phyloP scores from a whole-genome alignment of 2,113 vertebrate genomes.

The Lethenteron reissneri region DNA sequence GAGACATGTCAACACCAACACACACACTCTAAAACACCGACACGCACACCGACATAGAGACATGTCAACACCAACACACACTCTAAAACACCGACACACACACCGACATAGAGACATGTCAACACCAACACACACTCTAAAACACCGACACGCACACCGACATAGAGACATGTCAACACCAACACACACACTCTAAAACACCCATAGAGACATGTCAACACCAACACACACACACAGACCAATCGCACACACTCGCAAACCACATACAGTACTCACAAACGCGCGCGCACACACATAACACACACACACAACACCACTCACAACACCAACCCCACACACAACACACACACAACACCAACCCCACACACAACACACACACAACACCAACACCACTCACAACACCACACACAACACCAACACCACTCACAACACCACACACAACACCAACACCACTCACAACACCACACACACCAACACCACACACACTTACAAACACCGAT shows the following conservation, averaged over 20 bases:
- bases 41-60: too few species aligned
- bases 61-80: neutral
- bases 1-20: neutral
- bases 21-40: neutral
- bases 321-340: neutral
- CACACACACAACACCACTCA: conserved; percentile 1
- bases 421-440: conserved; percentile 2
- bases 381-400: neutral
- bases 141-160: neutral
- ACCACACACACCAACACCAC: conserved; percentile 3
- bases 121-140: neutral
- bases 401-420: neutral
- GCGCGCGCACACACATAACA: neutral
- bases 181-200: neutral
- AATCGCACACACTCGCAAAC: neutral
- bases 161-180: neutral
- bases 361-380: neutral
- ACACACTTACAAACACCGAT: neutral
- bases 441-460: neutral
- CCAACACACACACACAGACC: neutral
- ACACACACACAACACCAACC: neutral
- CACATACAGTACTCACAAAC: neutral
- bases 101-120: neutral
- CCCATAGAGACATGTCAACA: neutral
- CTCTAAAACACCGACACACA: neutral